A percentile compares a stretch with the other conserved stretches of the same genome.
Conservation (phyloP, 2,113 vertebrate genomes). For the Spea bombifrons region DNA sequence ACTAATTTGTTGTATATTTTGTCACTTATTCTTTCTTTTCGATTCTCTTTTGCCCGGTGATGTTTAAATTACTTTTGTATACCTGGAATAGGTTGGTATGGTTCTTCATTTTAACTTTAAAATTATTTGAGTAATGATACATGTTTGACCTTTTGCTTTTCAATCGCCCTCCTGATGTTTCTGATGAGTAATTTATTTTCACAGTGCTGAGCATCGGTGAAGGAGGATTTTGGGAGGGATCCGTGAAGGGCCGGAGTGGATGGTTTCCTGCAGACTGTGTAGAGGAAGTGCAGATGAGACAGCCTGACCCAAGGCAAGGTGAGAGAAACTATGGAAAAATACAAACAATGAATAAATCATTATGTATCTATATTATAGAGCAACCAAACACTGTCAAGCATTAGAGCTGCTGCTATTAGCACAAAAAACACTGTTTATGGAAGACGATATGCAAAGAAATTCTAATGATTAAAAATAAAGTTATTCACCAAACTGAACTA, state of each 20-base stretch:
- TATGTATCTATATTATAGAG: too few species aligned
- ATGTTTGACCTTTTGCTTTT: not conserved
- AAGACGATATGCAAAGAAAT: too few species aligned
- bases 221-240: constrained; percentile 97
- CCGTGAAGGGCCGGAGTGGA: constrained; percentile 92
- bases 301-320: constrained; percentile 88
- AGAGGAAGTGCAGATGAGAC: constrained; percentile 97
- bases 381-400: too few species aligned
- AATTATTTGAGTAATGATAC: not conserved
- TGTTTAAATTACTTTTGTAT: not conserved
- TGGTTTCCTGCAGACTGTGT: constrained; percentile 98
- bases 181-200: constrained; percentile 41
- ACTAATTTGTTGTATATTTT: not conserved
- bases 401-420: too few species aligned
- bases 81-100: not conserved
- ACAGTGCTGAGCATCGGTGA: constrained; percentile 96
- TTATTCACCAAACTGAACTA: too few species aligned
- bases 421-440: too few species aligned
- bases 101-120: not conserved
- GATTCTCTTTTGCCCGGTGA: not conserved
- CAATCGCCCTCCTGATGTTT: not conserved
- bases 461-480: too few species aligned
- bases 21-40: not conserved
- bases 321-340: constrained; percentile 52
- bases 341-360: not conserved